Conservation (phyloP, 2,113 vertebrate species). For the Nansenia antarctica region DNA sequence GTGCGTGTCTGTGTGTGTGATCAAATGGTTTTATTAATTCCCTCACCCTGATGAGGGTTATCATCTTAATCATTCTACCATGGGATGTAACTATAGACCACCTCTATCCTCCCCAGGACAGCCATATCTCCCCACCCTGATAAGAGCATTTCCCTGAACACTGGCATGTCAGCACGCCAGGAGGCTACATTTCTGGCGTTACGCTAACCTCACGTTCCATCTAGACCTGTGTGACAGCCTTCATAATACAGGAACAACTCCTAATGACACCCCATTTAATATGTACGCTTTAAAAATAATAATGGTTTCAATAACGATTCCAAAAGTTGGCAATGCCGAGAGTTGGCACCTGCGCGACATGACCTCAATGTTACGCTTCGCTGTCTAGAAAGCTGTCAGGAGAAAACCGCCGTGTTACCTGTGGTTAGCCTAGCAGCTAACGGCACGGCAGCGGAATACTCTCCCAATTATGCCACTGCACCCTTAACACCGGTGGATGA, state of each 20-base stretch:
- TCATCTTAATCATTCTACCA: background rate
- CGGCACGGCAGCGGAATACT: too few relatives aligned
- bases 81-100: background rate
- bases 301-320: background rate
- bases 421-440: background rate
- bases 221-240: background rate
- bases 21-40: conserved; percentile 3
- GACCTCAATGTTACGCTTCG: too few relatives aligned
- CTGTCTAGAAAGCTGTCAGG: background rate
- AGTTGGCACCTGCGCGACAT: background rate
- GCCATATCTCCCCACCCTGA: background rate
- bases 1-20: background rate
- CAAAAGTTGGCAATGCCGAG: background rate
- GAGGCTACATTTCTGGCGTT: background rate
- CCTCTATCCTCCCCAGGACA: background rate
- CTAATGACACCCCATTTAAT: background rate
- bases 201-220: background rate
- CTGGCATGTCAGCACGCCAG: background rate
- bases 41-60: background rate
- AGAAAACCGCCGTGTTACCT: background rate
- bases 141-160: background rate
- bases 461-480: too few relatives aligned
- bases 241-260: background rate
- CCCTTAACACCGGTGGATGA: too few relatives aligned
- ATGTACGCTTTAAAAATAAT: background rate